Evolutionary conservation across 2,888 invertebrate genomes (phyloP), one percentile per base, ranked within the genome.

Genomic region (Gastracanthus pulcherrimus): DNA sequence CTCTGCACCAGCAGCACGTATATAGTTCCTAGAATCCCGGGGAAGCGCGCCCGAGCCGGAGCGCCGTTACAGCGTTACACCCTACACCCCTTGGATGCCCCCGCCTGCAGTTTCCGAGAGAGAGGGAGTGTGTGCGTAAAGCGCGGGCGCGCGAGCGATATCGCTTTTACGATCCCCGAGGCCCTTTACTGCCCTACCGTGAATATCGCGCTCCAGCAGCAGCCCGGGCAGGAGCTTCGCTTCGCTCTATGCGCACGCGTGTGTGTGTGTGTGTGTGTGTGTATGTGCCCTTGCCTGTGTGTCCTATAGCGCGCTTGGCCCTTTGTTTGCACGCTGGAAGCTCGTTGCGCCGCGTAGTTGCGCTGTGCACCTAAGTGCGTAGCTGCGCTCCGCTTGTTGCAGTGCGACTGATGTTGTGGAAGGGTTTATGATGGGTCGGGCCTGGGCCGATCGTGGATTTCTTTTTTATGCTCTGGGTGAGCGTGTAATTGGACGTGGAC

Each of bases 141-240:
- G 62, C 19, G 72, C 11, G n/a, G n/a, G 26, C 23, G 38, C 16
- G 69, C 81, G 76, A 76, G 70, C 84, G 77, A 81, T 84, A 83
- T 84, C 83, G 84, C 69, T 81, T 84, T 86, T 85, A 85, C 85
- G 84, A 84, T 71, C 74, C 82, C 69, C 75, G 58, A 78, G 76
- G 78, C 81, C n/a, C n/a, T 82, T 86, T 86, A 85, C 84, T 82
- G 72, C 81, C 74, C 75, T 79, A 81, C 79, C 64, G 82, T 81
- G 83, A 85, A 83, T 78, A 72, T 72, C 55, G 62, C 62, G 13
- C 78, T 31, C 60, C 6, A 69, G 34, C 58, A 19, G 38, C n/a
- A 26, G 41, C 75, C 66, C 31, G 51, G 51, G 23, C 23, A 51
- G 26, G 26, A 66, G 41, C 41, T 26, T 6, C 38, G 38, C 16